A percentile compares a stretch with the other conserved stretches of the same genome.
These are phyloP conservation scores for Eupithecia abbreviata DNA, from an alignment of 2,888 invertebrate genomes.

Conservation along the genomic window DNA sequence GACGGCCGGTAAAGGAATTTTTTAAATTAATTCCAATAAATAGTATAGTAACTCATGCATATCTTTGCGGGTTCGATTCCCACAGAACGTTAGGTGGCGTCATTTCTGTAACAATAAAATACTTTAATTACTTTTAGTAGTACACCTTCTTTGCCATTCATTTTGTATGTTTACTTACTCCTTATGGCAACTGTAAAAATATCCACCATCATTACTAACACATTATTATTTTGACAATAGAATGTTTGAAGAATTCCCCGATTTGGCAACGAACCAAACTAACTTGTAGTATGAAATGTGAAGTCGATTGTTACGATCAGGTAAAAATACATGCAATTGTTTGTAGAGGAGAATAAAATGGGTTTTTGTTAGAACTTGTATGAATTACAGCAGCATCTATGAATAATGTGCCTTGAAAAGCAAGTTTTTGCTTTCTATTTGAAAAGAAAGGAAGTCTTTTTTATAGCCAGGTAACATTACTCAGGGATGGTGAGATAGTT, in stretches of 20 bases:
- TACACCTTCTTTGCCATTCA: not conserved
- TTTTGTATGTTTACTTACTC: not conserved
- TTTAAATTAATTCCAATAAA: too few species aligned
- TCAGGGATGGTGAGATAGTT: constrained; percentile 9
- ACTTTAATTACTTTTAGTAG: not conserved
- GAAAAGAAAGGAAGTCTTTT: not conserved
- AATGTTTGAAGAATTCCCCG: constrained; percentile 83
- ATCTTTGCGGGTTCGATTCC: not conserved
- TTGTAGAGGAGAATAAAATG: constrained; percentile 52
- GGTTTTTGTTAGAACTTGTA: constrained; percentile 35
- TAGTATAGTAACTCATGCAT: too few species aligned
- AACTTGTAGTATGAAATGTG: constrained; percentile 66
- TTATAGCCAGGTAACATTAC: constrained; percentile 8
- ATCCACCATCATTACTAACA: constrained; percentile 58
- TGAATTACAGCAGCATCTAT: not conserved
- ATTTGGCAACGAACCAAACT: constrained; percentile 77
- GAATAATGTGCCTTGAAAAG: not conserved
- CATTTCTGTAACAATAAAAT: not conserved
- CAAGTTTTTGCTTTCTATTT: not conserved
- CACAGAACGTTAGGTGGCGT: not conserved
- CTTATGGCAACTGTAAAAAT: not conserved
- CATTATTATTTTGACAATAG: constrained; percentile 74
- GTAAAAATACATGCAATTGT: constrained; percentile 65
- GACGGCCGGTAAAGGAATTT: too few species aligned
- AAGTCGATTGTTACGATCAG: constrained; percentile 61